A percentile compares a stretch with the other conserved stretches of the same genome.
phyloP scores from a whole-genome alignment of 2,888 invertebrate genomes.

The Disparrhopalites patrizii region DNA sequence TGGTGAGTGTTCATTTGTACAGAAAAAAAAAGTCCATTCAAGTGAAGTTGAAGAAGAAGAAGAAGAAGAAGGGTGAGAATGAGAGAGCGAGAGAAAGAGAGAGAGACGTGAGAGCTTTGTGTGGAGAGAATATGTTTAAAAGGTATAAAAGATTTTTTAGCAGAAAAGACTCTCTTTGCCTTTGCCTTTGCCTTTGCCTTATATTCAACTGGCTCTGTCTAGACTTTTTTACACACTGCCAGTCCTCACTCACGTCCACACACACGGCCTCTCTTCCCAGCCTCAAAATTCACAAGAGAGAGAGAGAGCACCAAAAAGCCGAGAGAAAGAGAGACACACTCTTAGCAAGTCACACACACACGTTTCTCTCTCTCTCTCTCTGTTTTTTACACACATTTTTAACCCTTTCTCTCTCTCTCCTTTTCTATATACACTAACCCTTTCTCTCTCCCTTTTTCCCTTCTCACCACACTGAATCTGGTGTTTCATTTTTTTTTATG shows the following conservation, averaged over 20 bases:
- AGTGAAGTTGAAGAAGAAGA: too few relatives aligned
- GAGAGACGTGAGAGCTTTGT: too few relatives aligned
- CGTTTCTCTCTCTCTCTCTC: slow-evolving; percentile 8
- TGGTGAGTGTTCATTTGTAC: too few relatives aligned
- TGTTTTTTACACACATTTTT: neutral
- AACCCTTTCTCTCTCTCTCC: neutral
- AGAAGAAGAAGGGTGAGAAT: too few relatives aligned
- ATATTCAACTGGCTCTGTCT: slow-evolving; percentile 8
- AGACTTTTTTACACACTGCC: slow-evolving; percentile 14
- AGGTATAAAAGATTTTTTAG: too few relatives aligned
- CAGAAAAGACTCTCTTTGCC: neutral
- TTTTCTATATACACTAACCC: neutral
- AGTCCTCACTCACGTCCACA: neutral
- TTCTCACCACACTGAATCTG: too few relatives aligned
- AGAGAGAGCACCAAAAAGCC: too few relatives aligned
- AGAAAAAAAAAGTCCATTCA: too few relatives aligned
- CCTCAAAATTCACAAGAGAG: too few relatives aligned
- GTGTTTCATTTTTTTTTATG: too few relatives aligned
- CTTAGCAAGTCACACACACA: slow-evolving; percentile 2
- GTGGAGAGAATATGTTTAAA: too few relatives aligned
- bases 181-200: neutral
- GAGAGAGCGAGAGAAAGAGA: too few relatives aligned
- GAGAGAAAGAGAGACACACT: slow-evolving; percentile 6
- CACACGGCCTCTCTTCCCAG: neutral
- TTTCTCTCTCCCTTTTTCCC: neutral